Conservation (phyloP, 2,888 invertebrate genomes). For the Nymphalis polychloros region DNA sequence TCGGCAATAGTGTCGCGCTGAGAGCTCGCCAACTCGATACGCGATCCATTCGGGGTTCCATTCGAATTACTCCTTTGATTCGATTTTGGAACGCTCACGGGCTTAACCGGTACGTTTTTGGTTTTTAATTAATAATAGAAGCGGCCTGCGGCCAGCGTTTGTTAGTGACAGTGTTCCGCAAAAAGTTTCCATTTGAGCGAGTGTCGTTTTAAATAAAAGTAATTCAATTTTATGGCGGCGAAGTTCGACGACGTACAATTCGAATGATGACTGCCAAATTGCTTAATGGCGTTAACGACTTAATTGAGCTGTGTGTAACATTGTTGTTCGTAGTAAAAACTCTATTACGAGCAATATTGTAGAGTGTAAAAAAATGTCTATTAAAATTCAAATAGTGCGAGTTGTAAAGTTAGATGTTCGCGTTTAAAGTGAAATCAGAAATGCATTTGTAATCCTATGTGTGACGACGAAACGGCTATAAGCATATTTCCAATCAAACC, state of each 20-base stretch:
- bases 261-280: constrained; percentile 40
- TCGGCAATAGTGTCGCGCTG: constrained; percentile 24
- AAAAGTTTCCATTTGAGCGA: constrained; percentile 51
- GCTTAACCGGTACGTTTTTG: constrained; percentile 65
- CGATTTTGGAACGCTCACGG: constrained; percentile 60
- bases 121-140: constrained; percentile 75
- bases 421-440: constrained; percentile 47
- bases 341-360: constrained; percentile 24
- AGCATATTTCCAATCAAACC: constrained; percentile 79
- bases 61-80: constrained; percentile 73
- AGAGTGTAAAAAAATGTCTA: background rate
- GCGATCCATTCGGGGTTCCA: constrained; percentile 52
- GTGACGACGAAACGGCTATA: constrained; percentile 57
- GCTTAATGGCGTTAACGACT: constrained; percentile 40
- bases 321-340: constrained; percentile 31
- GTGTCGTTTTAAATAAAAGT: constrained; percentile 46
- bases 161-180: constrained; percentile 50
- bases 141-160: constrained; percentile 46
- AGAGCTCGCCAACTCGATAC: constrained; percentile 35
- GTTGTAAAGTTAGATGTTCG: background rate
- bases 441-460: constrained; percentile 65
- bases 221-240: constrained; percentile 48
- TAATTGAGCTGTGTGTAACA: constrained; percentile 38
- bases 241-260: constrained; percentile 34
- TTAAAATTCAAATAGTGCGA: background rate